These are phyloP conservation scores for Sebastes taczanowskii DNA, from an alignment of 2,797 vertebrate genomes.

Conservation along the genomic window DNA sequence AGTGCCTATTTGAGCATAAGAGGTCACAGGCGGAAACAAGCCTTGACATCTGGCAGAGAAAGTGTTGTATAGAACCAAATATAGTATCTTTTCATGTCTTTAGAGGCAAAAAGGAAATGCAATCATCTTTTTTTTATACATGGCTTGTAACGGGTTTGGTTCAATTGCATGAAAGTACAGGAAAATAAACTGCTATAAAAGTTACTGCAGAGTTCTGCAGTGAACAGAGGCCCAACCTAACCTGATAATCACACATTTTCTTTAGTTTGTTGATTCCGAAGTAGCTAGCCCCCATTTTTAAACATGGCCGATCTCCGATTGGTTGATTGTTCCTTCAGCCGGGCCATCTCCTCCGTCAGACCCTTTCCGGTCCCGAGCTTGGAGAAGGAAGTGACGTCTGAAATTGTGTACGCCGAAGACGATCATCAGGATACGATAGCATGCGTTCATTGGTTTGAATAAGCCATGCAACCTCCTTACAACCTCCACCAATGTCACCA, in stretches of 20 bases:
- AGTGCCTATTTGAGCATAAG: background rate
- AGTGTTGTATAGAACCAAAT: background rate
- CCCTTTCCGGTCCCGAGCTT: no score
- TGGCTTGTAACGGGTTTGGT: background rate
- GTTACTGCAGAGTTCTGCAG: background rate
- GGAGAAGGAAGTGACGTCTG: no score
- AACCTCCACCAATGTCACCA: no score
- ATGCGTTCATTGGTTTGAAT: no score
- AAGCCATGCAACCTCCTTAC: no score
- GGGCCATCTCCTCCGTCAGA: no score
- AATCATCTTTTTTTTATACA: background rate
- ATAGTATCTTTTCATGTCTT: background rate
- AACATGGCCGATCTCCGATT: no score
- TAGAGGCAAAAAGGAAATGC: constrained; percentile 3
- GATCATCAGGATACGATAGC: no score
- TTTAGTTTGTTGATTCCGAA: background rate
- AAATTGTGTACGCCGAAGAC: no score
- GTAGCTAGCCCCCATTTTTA: background rate
- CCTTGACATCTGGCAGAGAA: constrained; percentile 21
- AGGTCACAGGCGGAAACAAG: constrained; percentile 30
- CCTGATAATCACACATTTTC: background rate
- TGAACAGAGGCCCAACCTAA: background rate
- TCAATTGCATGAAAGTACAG: background rate
- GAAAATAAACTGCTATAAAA: background rate
- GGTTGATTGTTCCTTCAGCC: no score